Conservation (phyloP, 1,140 invertebrate species). For the Megalonaias nervosa region DNA sequence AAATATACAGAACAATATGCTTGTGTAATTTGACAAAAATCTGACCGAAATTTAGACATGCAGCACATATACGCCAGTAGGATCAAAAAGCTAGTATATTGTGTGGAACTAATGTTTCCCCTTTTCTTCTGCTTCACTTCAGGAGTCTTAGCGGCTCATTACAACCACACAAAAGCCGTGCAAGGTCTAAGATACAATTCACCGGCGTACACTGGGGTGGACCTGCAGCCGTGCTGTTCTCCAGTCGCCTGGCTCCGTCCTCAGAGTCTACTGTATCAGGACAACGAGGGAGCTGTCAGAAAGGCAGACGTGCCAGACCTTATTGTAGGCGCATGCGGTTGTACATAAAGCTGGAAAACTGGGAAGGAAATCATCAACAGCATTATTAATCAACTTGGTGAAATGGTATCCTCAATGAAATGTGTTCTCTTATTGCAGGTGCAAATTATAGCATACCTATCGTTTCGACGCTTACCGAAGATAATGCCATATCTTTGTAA, state of each 20-base stretch:
- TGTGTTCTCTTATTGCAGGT: too few species aligned
- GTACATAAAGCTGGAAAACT: constrained; percentile 10
- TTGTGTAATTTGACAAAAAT: too few species aligned
- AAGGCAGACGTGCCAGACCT: constrained; percentile 45
- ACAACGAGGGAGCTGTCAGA: constrained; percentile 26
- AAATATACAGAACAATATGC: too few species aligned
- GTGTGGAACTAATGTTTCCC: not conserved
- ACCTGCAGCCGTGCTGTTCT: constrained; percentile 45
- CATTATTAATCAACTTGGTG: too few species aligned
- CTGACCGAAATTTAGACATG: too few species aligned
- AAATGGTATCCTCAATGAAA: too few species aligned
- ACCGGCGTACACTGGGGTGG: constrained; percentile 7
- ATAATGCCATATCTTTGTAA: too few species aligned
- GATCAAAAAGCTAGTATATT: too few species aligned
- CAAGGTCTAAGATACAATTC: constrained; percentile 25
- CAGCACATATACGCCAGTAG: too few species aligned
- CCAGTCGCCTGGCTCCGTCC: constrained; percentile 41
- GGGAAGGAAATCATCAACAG: too few species aligned
- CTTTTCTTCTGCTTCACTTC: not conserved
- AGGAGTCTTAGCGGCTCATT: constrained; percentile 30
- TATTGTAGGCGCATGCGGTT: constrained; percentile 46
- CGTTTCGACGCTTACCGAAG: too few species aligned
- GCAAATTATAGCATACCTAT: too few species aligned
- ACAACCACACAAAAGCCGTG: constrained; percentile 46
- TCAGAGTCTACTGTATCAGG: constrained; percentile 44